phyloP scores from a whole-genome alignment of 1,140 invertebrate genomes.

The Polypedilum pembai region DNA sequence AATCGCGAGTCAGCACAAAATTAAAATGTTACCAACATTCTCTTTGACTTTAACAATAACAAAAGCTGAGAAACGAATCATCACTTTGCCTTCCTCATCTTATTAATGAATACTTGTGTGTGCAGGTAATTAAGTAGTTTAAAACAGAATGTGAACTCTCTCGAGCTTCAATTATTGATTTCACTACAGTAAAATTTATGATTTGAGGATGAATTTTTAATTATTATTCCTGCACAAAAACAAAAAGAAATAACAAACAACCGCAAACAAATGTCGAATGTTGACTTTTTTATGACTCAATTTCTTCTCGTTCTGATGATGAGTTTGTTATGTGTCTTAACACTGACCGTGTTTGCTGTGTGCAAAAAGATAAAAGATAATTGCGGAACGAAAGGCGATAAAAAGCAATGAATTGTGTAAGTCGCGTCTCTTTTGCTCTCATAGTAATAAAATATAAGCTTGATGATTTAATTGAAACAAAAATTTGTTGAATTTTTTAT shows the following conservation, averaged over 20 bases:
- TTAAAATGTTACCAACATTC: too few relatives aligned
- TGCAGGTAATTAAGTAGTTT: too few relatives aligned
- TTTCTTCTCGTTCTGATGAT: neutral
- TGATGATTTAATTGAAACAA: neutral
- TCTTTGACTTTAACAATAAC: too few relatives aligned
- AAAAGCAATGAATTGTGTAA: neutral
- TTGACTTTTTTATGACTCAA: conserved; percentile 6
- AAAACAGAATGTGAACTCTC: too few relatives aligned
- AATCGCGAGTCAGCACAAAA: too few relatives aligned
- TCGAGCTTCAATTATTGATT: too few relatives aligned
- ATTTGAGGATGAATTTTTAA: neutral
- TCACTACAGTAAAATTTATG: too few relatives aligned
- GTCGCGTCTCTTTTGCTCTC: neutral
- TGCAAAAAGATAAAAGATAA: neutral
- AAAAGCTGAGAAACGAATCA: too few relatives aligned
- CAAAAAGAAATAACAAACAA: neutral
- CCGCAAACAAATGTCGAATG: neutral
- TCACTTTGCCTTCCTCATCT: too few relatives aligned
- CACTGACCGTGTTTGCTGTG: neutral
- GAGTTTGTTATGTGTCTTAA: neutral
- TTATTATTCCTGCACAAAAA: neutral
- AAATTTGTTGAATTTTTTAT: neutral
- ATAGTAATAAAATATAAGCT: neutral
- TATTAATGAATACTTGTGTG: too few relatives aligned
- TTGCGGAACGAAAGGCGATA: conserved; percentile 9